Base-by-base conservation (phyloP, 1,140 invertebrate genomes). In the Calliphora vicina region DNA sequence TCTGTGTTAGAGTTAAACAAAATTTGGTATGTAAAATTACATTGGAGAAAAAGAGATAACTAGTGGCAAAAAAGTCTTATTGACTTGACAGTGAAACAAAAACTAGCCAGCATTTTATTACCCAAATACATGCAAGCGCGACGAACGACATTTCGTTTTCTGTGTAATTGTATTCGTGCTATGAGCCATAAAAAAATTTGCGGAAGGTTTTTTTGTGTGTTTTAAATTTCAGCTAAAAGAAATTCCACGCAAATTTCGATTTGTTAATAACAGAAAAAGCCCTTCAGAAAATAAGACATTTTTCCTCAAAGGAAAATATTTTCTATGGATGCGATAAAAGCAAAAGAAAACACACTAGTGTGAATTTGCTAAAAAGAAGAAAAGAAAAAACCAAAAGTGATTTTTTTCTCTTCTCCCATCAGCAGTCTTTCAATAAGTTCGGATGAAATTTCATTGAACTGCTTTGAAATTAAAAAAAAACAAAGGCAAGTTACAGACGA, bases 361-460 rank as follows among this genome's bases (percentile, higher is more conserved):
- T 67, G 61, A 67, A 50, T 67, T 67, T 67, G 61, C 61, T 12
- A 67, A 67, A 20, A 67, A 57, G 35, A 35, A 35, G 35, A 10
- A 35, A 35, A 67, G 61, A 67, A 67, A 57, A 67, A 67, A 23
- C 61, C 61, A 67, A 35, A 35, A 26, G 71, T 76, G 73, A 29
- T 35, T 20, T 76, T 26, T 76, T 76, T 35, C 25, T 35, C 42
- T 76, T 76, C 73, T 76, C 27, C 25, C 27, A 76, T 43, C 27
- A 29, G n/a, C 27, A 43, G 72, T 78, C 74, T 78, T 78, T 45
- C 35, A 43, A 78, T 78, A 78, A 78, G 74, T 78, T 78, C 74
- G 80, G 80, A 50, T 81, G 80, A 81, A 81, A 81, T 81, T 81
- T 81, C 80, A 81, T 81, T 81, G 80, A 81, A 78, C 74, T 78